Percentiles rank a stretch among this genome's conserved stretches.
These are phyloP conservation scores for Rhombomys opimus DNA, from an alignment of 2,113 vertebrate genomes.

Conservation along the genomic window DNA sequence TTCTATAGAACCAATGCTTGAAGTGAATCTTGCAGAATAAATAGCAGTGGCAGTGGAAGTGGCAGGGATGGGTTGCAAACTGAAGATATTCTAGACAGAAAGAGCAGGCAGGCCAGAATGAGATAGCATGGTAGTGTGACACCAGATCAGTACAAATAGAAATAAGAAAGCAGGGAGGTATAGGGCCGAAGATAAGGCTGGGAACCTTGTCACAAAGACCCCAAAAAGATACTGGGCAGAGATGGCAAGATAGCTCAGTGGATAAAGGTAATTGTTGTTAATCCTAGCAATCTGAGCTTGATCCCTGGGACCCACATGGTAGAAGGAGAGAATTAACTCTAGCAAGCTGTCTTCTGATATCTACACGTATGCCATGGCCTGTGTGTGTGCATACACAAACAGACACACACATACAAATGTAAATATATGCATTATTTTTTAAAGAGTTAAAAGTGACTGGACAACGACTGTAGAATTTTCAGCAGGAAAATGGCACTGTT, in stretches of 20 bases:
- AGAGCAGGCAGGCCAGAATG: background rate
- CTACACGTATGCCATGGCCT: background rate
- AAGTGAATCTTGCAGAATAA: slow-evolving; percentile 15
- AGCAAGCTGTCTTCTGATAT: background rate
- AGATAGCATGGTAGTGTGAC: background rate
- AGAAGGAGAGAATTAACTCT: background rate
- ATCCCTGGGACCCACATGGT: background rate
- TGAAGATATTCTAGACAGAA: background rate
- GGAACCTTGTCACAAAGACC: background rate
- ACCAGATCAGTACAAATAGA: background rate
- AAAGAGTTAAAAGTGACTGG: background rate
- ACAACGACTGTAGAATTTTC: background rate
- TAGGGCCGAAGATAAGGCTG: background rate
- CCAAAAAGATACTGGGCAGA: background rate
- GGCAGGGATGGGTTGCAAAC: background rate
- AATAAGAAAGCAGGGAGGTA: background rate
- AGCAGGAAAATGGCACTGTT: background rate
- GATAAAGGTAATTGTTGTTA: background rate
- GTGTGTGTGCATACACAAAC: background rate
- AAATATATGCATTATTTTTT: background rate
- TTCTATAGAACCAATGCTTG: background rate
- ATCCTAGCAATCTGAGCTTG: background rate
- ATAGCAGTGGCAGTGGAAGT: accelerated
- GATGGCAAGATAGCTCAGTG: background rate
- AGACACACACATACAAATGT: background rate